Base-by-base conservation (phyloP, 2,797 vertebrate genomes). In the Thripadectes ignobilis region DNA sequence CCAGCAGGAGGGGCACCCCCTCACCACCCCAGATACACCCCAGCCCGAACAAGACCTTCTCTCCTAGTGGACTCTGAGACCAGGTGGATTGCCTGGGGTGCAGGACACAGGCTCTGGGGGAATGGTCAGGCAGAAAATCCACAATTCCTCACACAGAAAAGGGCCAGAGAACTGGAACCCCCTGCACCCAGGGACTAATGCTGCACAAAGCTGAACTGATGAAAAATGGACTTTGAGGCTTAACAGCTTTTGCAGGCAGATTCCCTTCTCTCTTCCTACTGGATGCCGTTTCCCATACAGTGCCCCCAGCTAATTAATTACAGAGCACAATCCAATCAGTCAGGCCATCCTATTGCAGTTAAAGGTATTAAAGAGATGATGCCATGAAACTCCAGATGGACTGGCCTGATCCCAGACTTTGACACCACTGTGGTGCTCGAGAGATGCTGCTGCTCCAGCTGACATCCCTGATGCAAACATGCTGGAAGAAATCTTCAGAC, bases 301-400 rank as follows among this genome's bases (percentile, higher is more conserved):
- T 5, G 21, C 68, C 68, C 73, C 68, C 78, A 81, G 93, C 91
- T 96, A 96, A 93, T 91, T 96, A 93, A 92, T 95, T 92, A 94
- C 74, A 71, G 68, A 85, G 75, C 68, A 71, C 92, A 92, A 85
- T 95, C 93, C 94, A 95, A 95, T 95, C 92, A 96, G 75, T 61
- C 88, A 41, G 61, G 69, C 75, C 84, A 96, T 91, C 84, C 91
- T 82, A 85, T 88, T 96, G 88, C 73, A 73, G 54, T 85, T 77
- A 78, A 93, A 92, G 75, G 87, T 62, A 6, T 95, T 95, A 95
- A 90, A 93, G 85, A 85, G 91, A 89, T 94, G 93, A 96, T 93
- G 72, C 85, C 88, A 79, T 63, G 73, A 93, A 78, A 75, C 85
- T 86, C 91, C 95, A 95, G 91, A 91, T 78, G 58, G 91, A 77